phyloP scores from a whole-genome alignment of 2,888 invertebrate genomes.

The Eutolmus rufibarbis region DNA sequence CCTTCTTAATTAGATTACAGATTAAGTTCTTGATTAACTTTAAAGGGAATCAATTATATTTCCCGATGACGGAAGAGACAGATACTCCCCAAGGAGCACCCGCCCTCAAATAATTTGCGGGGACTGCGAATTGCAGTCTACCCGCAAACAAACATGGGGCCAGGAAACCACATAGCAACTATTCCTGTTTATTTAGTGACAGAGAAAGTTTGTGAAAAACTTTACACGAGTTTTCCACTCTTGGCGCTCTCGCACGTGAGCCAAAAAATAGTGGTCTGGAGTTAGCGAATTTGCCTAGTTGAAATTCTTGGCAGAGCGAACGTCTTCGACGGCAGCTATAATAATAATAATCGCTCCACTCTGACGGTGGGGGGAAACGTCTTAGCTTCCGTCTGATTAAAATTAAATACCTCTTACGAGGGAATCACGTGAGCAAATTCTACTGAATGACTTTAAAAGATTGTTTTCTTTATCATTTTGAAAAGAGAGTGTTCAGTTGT shows the following conservation, averaged over 20 bases:
- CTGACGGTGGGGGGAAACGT: neutral
- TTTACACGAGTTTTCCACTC: neutral
- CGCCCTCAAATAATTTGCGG: neutral
- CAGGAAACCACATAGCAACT: neutral
- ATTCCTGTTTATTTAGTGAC: neutral
- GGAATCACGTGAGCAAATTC: neutral
- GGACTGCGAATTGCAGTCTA: neutral
- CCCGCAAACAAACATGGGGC: neutral
- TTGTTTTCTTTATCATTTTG: neutral
- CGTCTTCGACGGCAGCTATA: neutral
- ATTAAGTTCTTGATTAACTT: conserved; percentile 19
- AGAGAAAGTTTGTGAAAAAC: neutral
- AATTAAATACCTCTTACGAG: neutral
- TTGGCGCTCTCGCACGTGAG: neutral
- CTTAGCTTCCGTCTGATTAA: neutral
- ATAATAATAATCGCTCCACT: neutral
- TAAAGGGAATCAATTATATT: conserved; percentile 20
- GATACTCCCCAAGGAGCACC: neutral
- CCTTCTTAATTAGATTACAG: neutral
- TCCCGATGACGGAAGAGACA: neutral
- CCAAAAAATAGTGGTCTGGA: neutral
- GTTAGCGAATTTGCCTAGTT: conserved; percentile 10
- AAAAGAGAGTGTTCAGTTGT: neutral
- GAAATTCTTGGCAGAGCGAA: neutral
- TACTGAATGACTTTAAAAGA: neutral